phyloP scores from a whole-genome alignment of 2,888 invertebrate species.

The Esperia sulphurella region DNA sequence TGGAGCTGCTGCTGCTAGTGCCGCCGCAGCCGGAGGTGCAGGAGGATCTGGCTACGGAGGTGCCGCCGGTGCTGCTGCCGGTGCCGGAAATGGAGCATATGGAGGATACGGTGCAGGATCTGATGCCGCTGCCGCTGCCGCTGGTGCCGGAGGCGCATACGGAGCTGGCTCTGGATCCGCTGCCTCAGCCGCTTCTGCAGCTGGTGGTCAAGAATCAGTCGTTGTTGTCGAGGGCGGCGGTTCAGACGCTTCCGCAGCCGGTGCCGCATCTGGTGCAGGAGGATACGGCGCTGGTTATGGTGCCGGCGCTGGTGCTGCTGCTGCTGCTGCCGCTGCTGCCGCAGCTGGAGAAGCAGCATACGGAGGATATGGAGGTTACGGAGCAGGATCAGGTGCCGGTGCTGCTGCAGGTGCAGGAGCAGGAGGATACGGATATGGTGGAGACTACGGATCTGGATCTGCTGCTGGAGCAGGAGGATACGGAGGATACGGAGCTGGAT shows the following conservation, averaged over 20 bases:
- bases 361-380: not conserved
- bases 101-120: constrained; percentile 1
- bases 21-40: not conserved
- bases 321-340: not conserved
- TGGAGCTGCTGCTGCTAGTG: constrained; percentile 1
- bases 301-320: not conserved
- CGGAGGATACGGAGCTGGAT: not conserved
- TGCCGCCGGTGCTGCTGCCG: constrained; percentile 3
- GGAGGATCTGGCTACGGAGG: constrained; percentile 7
- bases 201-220: not conserved
- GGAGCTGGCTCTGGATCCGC: not conserved
- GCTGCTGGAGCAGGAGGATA: not conserved
- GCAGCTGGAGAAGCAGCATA: not conserved
- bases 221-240: not conserved
- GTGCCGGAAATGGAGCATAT: constrained; percentile 10
- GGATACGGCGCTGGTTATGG: constrained; percentile 4
- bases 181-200: not conserved
- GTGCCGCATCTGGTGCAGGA: constrained; percentile 5
- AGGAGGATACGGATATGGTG: constrained; percentile 3
- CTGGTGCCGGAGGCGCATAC: not conserved
- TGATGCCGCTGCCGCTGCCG: constrained; percentile 2
- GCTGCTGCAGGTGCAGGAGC: not conserved
- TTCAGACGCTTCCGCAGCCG: not conserved
- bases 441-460: constrained; percentile 8
- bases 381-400: not conserved